Percentiles rank a stretch among this genome's conserved stretches.
These are phyloP conservation scores for Caretta caretta DNA, from an alignment of 2,113 vertebrate genomes.

Conservation along the genomic window DNA sequence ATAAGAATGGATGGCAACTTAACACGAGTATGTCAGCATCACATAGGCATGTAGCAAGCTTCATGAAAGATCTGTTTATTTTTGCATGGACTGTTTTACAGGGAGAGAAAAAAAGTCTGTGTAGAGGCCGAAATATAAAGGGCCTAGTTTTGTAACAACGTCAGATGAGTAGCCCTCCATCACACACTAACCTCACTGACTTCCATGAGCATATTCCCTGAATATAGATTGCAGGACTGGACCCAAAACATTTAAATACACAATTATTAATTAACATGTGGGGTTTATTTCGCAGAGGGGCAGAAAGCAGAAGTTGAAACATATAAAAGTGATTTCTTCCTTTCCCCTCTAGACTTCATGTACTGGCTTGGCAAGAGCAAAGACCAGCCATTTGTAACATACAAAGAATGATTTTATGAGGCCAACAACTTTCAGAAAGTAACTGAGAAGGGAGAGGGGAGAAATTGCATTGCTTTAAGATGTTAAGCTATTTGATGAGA, in stretches of 20 bases:
- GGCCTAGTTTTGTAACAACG: neutral
- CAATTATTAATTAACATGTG: neutral
- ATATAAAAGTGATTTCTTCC: neutral
- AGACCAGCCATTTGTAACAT: neutral
- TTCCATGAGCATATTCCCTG: neutral
- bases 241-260: neutral
- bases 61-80: neutral
- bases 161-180: neutral
- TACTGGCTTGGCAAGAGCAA: neutral
- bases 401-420: constrained; percentile 1
- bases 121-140: neutral
- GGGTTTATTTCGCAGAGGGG: neutral
- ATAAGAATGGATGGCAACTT: neutral
- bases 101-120: neutral
- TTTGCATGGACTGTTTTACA: neutral
- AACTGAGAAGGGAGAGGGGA: neutral
- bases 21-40: neutral
- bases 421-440: neutral
- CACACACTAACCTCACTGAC: neutral
- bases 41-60: neutral
- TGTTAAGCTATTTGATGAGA: neutral
- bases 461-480: neutral
- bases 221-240: neutral
- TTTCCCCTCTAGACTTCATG: neutral
- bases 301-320: neutral